A percentile compares a stretch with the other conserved stretches of the same genome.
Evolutionary conservation across 2,888 invertebrate species (phyloP).

Genomic region (Sialis fuliginosa): DNA sequence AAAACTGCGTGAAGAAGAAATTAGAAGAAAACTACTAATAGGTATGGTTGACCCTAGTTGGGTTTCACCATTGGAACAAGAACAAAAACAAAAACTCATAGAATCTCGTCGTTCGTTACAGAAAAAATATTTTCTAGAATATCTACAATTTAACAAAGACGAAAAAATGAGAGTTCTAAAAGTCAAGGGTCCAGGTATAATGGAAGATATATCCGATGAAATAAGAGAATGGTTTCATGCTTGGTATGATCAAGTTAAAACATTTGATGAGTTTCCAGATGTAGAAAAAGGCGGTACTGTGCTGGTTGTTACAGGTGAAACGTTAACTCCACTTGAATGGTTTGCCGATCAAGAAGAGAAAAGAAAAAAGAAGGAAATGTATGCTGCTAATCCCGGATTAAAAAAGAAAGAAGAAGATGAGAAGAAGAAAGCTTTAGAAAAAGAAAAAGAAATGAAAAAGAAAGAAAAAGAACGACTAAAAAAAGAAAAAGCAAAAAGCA

Average conservation of each 20-base stretch:
- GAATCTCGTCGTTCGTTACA: too few species aligned
- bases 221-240: conserved; percentile 55
- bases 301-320: conserved; percentile 18
- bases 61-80: too few species aligned
- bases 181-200: conserved; percentile 36
- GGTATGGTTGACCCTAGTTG: too few species aligned
- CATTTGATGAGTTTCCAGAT: not conserved
- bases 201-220: conserved; percentile 60
- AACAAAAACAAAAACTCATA: too few species aligned
- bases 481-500: not conserved
- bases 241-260: conserved; percentile 30
- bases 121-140: too few species aligned
- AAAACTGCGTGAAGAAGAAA: too few species aligned
- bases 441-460: not conserved
- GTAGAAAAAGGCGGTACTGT: conserved; percentile 3
- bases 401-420: too few species aligned
- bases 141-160: too few species aligned
- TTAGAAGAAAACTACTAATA: too few species aligned
- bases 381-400: not conserved
- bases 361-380: not conserved
- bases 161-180: conserved; percentile 32
- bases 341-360: conserved; percentile 20
- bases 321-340: conserved; percentile 39
- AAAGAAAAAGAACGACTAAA: conserved; percentile 2
- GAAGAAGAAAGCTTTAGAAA: conserved; percentile 1